These are phyloP conservation scores for Eupsittula cactorum DNA, from an alignment of 2,113 vertebrate genomes.

Conservation along the genomic window DNA sequence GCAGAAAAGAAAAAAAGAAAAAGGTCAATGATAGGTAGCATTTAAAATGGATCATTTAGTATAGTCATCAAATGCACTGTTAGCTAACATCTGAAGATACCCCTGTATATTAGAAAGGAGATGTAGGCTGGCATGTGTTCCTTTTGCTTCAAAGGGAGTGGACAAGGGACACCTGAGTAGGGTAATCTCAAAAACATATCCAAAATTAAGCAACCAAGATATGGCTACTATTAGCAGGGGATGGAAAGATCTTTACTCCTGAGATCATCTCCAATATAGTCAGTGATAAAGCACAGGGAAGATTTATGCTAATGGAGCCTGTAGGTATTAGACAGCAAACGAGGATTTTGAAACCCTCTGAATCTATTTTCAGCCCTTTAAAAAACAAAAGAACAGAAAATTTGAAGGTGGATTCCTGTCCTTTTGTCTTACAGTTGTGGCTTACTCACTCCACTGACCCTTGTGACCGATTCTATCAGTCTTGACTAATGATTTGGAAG, in stretches of 20 bases:
- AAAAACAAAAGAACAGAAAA: background rate
- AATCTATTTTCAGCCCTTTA: background rate
- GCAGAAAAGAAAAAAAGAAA: background rate
- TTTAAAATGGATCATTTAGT: background rate
- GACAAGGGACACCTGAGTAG: background rate
- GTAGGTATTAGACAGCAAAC: background rate
- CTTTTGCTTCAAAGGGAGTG: background rate
- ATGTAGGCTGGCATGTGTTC: background rate
- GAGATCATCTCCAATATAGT: background rate
- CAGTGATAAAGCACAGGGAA: background rate
- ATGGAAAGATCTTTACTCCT: background rate
- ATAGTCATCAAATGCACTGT: background rate
- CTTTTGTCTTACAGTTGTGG: background rate
- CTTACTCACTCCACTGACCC: background rate
- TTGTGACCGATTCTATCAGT: background rate
- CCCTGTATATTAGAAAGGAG: background rate
- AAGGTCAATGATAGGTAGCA: background rate
- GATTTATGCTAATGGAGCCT: background rate
- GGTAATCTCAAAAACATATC: background rate
- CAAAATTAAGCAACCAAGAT: background rate
- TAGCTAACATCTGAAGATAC: background rate
- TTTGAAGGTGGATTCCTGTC: background rate
- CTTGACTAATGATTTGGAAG: background rate
- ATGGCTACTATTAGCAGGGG: background rate
- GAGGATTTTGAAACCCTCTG: background rate